phyloP scores from a whole-genome alignment of 1,140 invertebrate genomes.

The Gonatopus flavifemur region DNA sequence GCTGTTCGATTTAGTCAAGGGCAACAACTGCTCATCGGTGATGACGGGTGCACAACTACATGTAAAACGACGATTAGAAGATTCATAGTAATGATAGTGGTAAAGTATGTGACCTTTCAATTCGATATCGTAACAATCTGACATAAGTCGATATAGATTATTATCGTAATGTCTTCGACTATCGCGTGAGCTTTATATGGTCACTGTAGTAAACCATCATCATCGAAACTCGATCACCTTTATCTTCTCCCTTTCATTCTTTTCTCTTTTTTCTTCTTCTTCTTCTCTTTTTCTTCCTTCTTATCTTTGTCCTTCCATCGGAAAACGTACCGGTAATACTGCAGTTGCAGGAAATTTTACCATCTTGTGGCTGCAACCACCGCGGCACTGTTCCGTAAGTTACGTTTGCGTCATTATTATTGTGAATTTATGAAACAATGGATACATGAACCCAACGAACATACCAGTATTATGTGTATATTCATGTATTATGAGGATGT shows the following conservation, averaged over 20 bases:
- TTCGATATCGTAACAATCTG: no score
- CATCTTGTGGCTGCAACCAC: conserved; percentile 58
- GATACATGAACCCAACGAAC: no score
- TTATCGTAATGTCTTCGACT: no score
- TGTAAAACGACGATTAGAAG: conserved; percentile 26
- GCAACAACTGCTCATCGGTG: background rate
- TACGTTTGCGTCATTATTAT: conserved; percentile 46
- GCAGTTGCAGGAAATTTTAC: conserved; percentile 48
- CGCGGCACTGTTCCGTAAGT: conserved; percentile 56
- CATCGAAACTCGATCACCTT: background rate
- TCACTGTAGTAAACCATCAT: no score
- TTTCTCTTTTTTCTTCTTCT: background rate
- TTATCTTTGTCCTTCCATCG: conserved; percentile 25
- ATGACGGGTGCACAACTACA: conserved; percentile 3
- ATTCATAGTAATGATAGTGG: background rate
- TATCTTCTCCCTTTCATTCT: background rate
- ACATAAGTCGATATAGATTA: no score
- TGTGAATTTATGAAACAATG: no score
- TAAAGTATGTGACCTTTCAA: no score
- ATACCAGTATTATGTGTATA: no score
- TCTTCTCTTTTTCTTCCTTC: conserved; percentile 19
- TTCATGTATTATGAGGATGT: no score
- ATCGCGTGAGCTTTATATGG: no score
- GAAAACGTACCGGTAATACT: conserved; percentile 33
- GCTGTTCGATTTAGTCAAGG: no score